phyloP scores from a whole-genome alignment of 2,113 vertebrate genomes.

The Odontophorus gujanensis region DNA sequence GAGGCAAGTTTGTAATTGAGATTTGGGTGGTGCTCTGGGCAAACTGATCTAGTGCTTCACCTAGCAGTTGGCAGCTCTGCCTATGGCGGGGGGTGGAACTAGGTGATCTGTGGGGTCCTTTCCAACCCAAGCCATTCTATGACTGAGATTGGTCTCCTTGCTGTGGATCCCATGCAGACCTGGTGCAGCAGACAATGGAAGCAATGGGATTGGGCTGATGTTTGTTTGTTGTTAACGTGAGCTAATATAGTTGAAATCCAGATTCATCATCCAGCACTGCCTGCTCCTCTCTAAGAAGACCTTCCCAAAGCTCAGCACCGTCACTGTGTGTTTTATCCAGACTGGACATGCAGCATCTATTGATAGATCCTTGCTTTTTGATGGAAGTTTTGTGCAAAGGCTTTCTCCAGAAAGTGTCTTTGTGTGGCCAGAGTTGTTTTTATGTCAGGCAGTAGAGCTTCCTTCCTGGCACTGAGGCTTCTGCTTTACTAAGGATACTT shows the following conservation, averaged over 20 bases:
- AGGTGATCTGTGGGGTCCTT: no score
- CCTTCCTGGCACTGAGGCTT: slow-evolving; percentile 1
- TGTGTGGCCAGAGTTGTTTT: neutral
- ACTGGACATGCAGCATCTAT: neutral
- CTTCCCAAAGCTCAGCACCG: neutral
- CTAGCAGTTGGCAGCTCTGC: no score
- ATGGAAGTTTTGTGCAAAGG: neutral
- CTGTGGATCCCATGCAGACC: neutral
- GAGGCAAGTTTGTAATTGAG: neutral
- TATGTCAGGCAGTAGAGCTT: neutral
- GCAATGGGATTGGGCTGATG: neutral
- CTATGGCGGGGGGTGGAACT: no score
- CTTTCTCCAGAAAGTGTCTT: neutral
- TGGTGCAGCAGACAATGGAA: neutral
- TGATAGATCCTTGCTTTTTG: neutral
- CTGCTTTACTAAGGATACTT: neutral
- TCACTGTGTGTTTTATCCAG: neutral
- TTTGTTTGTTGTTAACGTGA: neutral
- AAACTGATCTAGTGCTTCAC: no score
- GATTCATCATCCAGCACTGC: neutral
- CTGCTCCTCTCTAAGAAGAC: neutral
- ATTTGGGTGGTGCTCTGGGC: neutral
- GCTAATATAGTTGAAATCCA: neutral
- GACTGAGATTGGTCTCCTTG: neutral
- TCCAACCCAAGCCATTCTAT: no score